phyloP scores from a whole-genome alignment of 2,888 invertebrate genomes.

The Argyra leucocephala region DNA sequence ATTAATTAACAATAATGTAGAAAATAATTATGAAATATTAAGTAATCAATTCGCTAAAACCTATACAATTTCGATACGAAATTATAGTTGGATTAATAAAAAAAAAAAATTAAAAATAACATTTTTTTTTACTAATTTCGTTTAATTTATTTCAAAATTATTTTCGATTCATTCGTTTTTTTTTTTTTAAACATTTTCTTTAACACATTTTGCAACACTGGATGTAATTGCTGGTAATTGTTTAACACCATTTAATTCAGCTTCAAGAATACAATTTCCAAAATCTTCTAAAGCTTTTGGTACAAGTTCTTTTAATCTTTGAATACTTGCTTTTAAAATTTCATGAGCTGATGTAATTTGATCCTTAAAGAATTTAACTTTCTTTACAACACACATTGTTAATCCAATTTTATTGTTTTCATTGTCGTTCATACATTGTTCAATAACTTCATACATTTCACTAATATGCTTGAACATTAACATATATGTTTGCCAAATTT shows the following conservation, averaged over 20 bases:
- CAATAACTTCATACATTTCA: background rate
- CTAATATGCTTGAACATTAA: background rate
- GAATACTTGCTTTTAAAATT: background rate
- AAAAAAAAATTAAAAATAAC: too few relatives aligned
- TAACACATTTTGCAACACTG: background rate
- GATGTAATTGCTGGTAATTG: background rate
- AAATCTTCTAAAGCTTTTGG: background rate
- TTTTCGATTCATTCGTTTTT: too few relatives aligned
- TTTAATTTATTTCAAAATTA: too few relatives aligned
- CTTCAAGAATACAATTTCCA: background rate
- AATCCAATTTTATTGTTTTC: background rate
- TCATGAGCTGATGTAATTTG: background rate
- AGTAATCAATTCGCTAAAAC: too few relatives aligned
- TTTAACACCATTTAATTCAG: background rate
- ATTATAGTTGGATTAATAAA: too few relatives aligned
- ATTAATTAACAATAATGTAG: too few relatives aligned
- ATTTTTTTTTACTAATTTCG: too few relatives aligned
- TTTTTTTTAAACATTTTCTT: background rate
- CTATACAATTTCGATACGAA: too few relatives aligned
- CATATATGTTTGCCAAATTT: slow-evolving; percentile 1
- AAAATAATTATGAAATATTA: too few relatives aligned
- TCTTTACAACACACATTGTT: background rate
- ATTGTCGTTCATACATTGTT: background rate
- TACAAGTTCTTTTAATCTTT: background rate
- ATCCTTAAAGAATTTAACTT: background rate